Evolutionary conservation across 1,140 invertebrate genomes (phyloP), one percentile per base, ranked within the genome.

Genomic region (Ericerus pela): DNA sequence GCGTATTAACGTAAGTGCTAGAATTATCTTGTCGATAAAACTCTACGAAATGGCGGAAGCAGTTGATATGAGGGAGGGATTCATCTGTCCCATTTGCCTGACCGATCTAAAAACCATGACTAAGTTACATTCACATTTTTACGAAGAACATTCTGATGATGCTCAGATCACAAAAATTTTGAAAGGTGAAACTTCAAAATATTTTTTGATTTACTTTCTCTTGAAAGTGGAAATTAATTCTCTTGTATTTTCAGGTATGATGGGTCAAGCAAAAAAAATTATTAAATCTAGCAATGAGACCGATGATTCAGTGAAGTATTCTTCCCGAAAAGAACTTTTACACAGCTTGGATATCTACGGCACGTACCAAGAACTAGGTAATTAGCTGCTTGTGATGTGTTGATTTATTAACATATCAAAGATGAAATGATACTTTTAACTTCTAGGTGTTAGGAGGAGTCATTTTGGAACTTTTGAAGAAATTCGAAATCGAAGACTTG

Each of bases 71-170:
- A 71, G 87, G 55, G 91, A 96, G 69, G 92, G 92, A 6, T 93
- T 95, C 67, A 73, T 96, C 2, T 96, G 92, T 70, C 90, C 92
- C 0, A 87, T 92, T 65, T 96, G 92, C 67, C 84, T 88, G 72
- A 80, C 81, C 41, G 89, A 95, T 70, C 76, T 92, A 16, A 85
- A 85, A 64, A 84, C 86, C 18, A 80, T 87, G 6, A 76, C 77
- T 53, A 79, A 86, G 65, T 73, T 96, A 57, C 84, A 87, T 31
- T 77, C 76, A 59, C 91, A 95, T 70, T 95, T 94, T 71, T 86
- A 93, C 68, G 82, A 83, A 58, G 73, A 79, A 57, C 91, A 95
- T 66, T 79, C 85, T 60, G 88, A 92, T 67, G 88, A 93, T 66
- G 84, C 88, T 65, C 88, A 89, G 70, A 79, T 91, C 28, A 70